Base-by-base conservation (phyloP, 30 jellyfish, hydroid and myxozoan genomes). In the Pelagia noctiluca region DNA sequence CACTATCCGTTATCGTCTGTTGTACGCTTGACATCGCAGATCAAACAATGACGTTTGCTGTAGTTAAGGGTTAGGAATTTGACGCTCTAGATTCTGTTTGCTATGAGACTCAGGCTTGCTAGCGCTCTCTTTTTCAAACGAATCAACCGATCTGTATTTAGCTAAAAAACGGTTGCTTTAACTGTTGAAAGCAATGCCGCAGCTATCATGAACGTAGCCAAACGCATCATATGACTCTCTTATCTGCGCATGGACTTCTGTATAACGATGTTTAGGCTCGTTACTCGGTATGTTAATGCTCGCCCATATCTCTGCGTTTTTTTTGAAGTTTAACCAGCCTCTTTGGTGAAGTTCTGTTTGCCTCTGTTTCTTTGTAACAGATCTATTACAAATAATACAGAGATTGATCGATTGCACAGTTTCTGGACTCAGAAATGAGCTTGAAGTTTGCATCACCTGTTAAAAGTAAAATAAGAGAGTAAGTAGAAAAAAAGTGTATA, bases 1-100 rank as follows among this genome's bases (percentile, higher is more conserved):
- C 53, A 54, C 61, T 76, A 76, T 13, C 13, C 35, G 19, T 76
- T 52, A 3, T 25, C 53, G 32, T 73, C 49, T 5, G 48, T 22
- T 19, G 24, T 37, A 18, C 46, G 47, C 26, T 10, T 36, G 8
- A 21, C 52, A 37, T 73, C 50, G 29, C 85, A 73, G 53, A 73
- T 57, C 16, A 73, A 73, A 48, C 85, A 73, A 30, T 52, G 68
- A 19, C 68, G 68, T 52, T 52, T 52, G 26, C 28, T 42, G 57
- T 42, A 52, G 28, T 30, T 8, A 10, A 4, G n/a, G 16, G 26
- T 52, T 52, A 19, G 30, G 68, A 3, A 3, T 8, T 52, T 3
- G 26, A 4, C 28, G 68, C 21, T 52, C 68, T 52, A 10, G 68
- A 52, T 3, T 52, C 12, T 52, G 7, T 52, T 52, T 8, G 26